Evolutionary conservation across 1,140 invertebrate species (phyloP).

Genomic region (Sarcophaga bullata): DNA sequence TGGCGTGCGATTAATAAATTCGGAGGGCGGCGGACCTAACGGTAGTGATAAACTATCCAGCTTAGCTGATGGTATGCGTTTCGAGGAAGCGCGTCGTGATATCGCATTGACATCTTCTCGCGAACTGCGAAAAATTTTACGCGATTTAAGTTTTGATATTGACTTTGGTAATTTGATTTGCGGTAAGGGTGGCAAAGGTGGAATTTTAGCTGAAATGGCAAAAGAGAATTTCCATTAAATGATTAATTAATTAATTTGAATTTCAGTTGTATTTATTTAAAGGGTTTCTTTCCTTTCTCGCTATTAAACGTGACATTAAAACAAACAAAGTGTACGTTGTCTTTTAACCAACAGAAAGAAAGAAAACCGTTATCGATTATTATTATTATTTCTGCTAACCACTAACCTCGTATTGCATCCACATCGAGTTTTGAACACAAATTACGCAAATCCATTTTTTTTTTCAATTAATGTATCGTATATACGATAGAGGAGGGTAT

Average conservation of each 20-base stretch:
- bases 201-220: conserved; percentile 43
- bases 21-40: conserved; percentile 43
- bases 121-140: conserved; percentile 56
- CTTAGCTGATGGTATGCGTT: conserved; percentile 8
- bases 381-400: conserved; percentile 36
- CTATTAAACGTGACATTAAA: conserved; percentile 1
- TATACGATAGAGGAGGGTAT: background rate
- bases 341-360: no score
- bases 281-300: background rate
- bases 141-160: conserved; percentile 55
- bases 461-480: background rate
- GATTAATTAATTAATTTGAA: background rate
- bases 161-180: conserved; percentile 57
- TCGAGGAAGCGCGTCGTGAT: conserved; percentile 2
- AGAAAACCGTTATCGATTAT: background rate
- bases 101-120: conserved; percentile 44
- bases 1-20: conserved; percentile 60
- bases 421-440: conserved; percentile 46
- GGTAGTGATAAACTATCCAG: background rate
- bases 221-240: background rate
- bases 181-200: conserved; percentile 48
- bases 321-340: background rate
- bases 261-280: conserved; percentile 49
- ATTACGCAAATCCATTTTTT: conserved; percentile 47
- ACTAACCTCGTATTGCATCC: conserved; percentile 47